Base-by-base conservation (phyloP, 2,888 invertebrate species). In the Opisthograptis luteolata region DNA sequence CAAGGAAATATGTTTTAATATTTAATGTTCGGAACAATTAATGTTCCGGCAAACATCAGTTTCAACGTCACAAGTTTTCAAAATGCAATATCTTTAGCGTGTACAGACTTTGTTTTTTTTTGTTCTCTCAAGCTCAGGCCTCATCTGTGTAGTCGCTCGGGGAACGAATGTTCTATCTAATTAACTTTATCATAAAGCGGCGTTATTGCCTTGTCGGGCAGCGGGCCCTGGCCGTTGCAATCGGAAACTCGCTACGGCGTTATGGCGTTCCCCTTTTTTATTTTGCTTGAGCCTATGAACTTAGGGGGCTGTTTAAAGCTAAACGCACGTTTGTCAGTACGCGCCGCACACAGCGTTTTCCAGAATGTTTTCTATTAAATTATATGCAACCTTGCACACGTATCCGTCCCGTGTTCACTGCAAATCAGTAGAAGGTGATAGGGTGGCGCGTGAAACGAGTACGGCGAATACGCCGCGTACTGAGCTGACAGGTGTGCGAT, bases 131-230 rank as follows among this genome's bases (percentile, higher is more conserved):
- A 68, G 59, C 64, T 54, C 58, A 45, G 73, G 69, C 74, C 83
- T 83, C 79, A 84, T 84, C 81, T 80, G 80, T 81, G 72, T 78
- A 75, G 74, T 65, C 67, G 83, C 87, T 84, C 84, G 68, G 57
- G 85, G 87, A 87, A 81, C 77, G 76, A 87, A 87, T 87, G 86
- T 84, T 84, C 76, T 77, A 83, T 81, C 85, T 87, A 87, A 88
- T 88, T 88, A 88, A 86, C 81, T 87, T 86, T 84, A 87, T 87
- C 82, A 87, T 88, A 88, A 87, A 84, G 76, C 76, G 71, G 75
- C 68, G 77, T 77, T 85, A 87, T 84, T 87, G 81, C 83, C 76
- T 81, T 81, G 81, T 79, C 79, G 72, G 75, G 68, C 64, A 70
- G 64, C 68, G 63, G 74, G 73, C 70, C 73, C n/a, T 12, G 40